Evolutionary conservation across 2,888 invertebrate genomes (phyloP), one percentile per base, ranked within the genome.

Genomic region (Drosophila hamatofila): DNA sequence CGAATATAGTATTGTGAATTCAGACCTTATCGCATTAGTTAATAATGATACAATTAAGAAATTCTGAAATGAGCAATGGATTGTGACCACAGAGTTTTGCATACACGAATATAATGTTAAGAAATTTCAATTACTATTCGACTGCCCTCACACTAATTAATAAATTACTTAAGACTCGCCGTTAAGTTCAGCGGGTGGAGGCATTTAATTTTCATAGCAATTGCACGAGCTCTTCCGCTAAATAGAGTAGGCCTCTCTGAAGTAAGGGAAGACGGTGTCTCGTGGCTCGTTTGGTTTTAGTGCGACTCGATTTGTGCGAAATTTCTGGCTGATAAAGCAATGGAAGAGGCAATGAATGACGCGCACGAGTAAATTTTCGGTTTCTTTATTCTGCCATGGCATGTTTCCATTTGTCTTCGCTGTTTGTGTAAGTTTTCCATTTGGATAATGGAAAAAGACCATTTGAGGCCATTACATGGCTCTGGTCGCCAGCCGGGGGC

Each of bases 401-500:
- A 75, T 76, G 63, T 80, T 83, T 64, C 74, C 80, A 77, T 89
- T 77, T 75, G 74, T 72, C 72, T 72, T 71, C 58, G 76, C 72
- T 82, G 89, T 88, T 84, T 80, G 86, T 90, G 85, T 85, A 88
- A 88, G 86, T 90, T 91, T 92, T 90, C 91, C 91, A 91, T 92
- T 91, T 91, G 87, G 88, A 87, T 91, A 91, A 91, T 91, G 91
- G 91, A 91, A 92, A 91, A 92, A 91, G 90, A 85, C 91, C 91
- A 91, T 91, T 92, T 91, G 75, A 70, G 86, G 81, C 87, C 82
- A 89, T 90, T 90, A 87, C 85, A 73, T 83, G 70, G 61, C 81
- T 64, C 67, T 70, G 80, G 48, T 35, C 60, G 54, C 52, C 51
- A 59, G 71, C 55, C 66, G 80, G 86, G 83, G 89, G 87, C 90